Conservation (phyloP, 2,797 vertebrate genomes). For the Chaetodon trifasciatus region DNA sequence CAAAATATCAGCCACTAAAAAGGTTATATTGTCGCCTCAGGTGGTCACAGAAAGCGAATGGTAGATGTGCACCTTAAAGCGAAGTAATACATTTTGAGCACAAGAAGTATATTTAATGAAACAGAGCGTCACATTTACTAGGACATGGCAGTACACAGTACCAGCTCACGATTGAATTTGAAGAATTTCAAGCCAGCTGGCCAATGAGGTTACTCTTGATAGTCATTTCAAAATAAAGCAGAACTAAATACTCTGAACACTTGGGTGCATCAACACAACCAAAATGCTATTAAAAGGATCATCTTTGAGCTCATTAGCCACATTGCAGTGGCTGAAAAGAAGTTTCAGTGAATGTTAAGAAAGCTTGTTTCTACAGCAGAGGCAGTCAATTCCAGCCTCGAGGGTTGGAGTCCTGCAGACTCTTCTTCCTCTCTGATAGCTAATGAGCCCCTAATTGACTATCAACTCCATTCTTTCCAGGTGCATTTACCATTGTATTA, state of each 20-base stretch:
- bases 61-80: background rate
- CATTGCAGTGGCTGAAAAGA: background rate
- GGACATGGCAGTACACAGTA: constrained; percentile 13
- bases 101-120: background rate
- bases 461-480: constrained; percentile 27
- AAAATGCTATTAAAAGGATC: background rate
- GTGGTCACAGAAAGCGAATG: background rate
- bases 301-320: background rate
- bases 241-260: background rate
- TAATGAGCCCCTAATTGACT: constrained; percentile 35
- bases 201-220: background rate
- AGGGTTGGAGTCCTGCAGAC: constrained; percentile 12
- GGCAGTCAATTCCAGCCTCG: constrained; percentile 15
- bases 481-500: constrained; percentile 26
- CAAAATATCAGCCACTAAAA: constrained; percentile 6
- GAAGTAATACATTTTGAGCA: background rate
- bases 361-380: constrained; percentile 12
- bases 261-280: constrained; percentile 8
- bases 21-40: background rate
- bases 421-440: constrained; percentile 16
- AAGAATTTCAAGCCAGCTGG: background rate
- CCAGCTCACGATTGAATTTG: background rate
- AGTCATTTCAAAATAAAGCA: background rate
- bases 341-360: constrained; percentile 18
- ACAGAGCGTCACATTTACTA: background rate